These are phyloP conservation scores for Triplophysa rosa DNA, from an alignment of 2,113 vertebrate genomes.

Conservation along the genomic window DNA sequence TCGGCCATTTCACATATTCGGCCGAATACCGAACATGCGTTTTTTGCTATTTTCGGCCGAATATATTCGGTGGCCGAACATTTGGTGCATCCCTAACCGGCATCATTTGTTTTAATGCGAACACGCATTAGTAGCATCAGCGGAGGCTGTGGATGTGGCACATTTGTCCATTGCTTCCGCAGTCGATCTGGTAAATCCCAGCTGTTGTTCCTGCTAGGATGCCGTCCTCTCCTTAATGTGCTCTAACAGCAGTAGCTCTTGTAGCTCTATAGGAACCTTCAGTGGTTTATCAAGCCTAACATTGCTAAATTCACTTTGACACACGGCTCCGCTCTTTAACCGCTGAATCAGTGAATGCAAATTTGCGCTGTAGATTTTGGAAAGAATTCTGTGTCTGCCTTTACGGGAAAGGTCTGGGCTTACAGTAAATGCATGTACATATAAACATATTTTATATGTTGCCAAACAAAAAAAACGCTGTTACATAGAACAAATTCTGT, in stretches of 20 bases:
- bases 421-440: background rate
- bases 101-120: no score
- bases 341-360: background rate
- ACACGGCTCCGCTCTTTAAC: background rate
- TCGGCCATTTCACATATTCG: no score
- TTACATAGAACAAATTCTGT: no score
- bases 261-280: background rate
- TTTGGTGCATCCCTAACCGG: no score
- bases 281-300: background rate
- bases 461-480: no score
- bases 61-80: no score
- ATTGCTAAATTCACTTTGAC: background rate
- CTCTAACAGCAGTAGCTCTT: conserved; percentile 15
- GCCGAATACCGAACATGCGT: no score
- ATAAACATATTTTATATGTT: no score
- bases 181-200: background rate
- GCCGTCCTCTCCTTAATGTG: background rate
- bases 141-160: no score
- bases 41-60: no score
- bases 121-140: no score
- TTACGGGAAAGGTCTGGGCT: background rate
- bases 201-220: conserved; percentile 21
- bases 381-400: background rate
- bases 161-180: no score
- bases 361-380: background rate